Base-by-base conservation (phyloP, 1,140 invertebrate genomes). In the Mya arenaria region DNA sequence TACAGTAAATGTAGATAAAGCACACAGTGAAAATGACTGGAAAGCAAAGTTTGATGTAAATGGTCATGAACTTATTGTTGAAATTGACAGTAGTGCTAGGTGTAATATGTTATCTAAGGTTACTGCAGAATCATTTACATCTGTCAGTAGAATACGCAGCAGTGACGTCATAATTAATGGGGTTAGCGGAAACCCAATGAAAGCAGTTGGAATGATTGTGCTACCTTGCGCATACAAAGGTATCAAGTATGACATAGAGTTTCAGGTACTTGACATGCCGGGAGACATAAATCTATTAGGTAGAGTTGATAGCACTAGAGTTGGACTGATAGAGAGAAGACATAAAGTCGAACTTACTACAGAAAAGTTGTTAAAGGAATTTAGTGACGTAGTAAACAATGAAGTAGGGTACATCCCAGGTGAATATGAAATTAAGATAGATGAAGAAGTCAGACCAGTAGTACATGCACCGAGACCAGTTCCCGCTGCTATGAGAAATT, bases 191-290 rank as follows among this genome's bases (percentile, higher is more conserved):
- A 71, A 48, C 13, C 52, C 28, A 2, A 39, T 66, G 5, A 68
- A 75, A 63, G 52, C 62, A 58, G 34, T 56, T 48, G 82, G 73
- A 10, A 36, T 71, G 58, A 77, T 83, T 4, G 28, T 15, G 28
- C 52, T 83, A 48, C 82, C 82, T 15, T 83, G 65, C 36, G 32
- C 17, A 63, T 78, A 83, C 63, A 77, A 74, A 36, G 63, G 36
- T 10, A 36, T 28, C 6, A 28, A 13, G 32, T 23, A 28, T 17
- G 37, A 60, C 17, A 17, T 83, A 19, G 37, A 19, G 23, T 83
- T 83, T 48, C 60, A 77, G 30, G 23, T 62, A 28, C 17, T 62
- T 62, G 58, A 62, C 30, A 2, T 1, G 17, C 58, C 19, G 52
- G 52, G 68, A 44, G 52, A 52, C 30, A 48, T 71, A 37, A 71